These are phyloP conservation scores for Cryptus armator DNA, from an alignment of 2,888 invertebrate species.

Conservation along the genomic window DNA sequence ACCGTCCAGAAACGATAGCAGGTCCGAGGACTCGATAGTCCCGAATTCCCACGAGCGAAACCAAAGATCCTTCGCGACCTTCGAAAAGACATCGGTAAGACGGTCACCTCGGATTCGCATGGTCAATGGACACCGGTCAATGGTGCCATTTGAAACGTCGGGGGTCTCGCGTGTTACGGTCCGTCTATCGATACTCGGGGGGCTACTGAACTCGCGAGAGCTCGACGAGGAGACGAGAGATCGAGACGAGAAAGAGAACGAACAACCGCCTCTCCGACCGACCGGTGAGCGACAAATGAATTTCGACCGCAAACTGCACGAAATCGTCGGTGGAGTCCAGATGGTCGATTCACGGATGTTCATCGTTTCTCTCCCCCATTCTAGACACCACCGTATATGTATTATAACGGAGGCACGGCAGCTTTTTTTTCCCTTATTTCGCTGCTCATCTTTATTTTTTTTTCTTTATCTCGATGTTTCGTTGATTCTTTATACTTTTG, in stretches of 20 bases:
- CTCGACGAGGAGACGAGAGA: constrained; percentile 18
- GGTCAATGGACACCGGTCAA: background rate
- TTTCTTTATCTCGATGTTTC: background rate
- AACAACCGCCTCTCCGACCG: constrained; percentile 67
- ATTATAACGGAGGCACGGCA: constrained; percentile 7
- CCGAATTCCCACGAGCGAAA: too few relatives aligned
- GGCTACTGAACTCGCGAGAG: constrained; percentile 40
- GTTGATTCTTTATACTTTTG: background rate
- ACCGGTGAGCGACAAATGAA: constrained; percentile 80
- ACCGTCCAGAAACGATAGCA: background rate
- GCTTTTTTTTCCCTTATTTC: background rate
- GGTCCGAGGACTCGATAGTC: background rate
- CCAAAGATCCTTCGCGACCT: too few relatives aligned
- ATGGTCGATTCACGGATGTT: constrained; percentile 75
- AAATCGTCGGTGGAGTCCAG: constrained; percentile 80
- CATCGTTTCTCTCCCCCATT: constrained; percentile 48
- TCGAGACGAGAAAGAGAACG: constrained; percentile 27
- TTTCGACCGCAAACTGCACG: constrained; percentile 82
- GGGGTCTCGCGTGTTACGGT: constrained; percentile 14
- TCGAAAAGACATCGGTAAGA: too few relatives aligned
- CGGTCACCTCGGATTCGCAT: too few relatives aligned
- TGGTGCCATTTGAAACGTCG: background rate
- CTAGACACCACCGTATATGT: background rate
- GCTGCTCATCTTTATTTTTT: background rate
- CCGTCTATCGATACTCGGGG: constrained; percentile 28